These are phyloP conservation scores for Peromyscus californicus DNA, from an alignment of 2,113 vertebrate species.

Conservation along the genomic window DNA sequence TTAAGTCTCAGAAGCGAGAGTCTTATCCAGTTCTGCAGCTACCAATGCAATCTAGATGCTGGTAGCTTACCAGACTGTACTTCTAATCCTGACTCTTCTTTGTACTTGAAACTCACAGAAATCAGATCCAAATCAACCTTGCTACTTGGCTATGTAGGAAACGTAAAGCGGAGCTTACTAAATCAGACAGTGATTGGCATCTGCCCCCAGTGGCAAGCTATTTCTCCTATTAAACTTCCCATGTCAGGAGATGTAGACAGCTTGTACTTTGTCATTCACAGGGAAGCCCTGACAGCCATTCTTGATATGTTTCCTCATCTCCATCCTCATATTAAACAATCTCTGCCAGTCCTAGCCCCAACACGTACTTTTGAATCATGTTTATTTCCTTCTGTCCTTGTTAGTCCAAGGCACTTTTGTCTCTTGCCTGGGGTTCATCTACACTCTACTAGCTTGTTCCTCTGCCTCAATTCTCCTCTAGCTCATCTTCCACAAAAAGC, in stretches of 20 bases:
- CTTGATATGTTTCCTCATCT: background rate
- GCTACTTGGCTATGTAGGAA: background rate
- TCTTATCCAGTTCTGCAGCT: background rate
- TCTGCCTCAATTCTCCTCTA: background rate
- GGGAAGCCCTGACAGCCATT: background rate
- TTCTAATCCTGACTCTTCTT: background rate
- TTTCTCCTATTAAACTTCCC: background rate
- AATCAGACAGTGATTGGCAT: background rate
- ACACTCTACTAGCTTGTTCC: background rate
- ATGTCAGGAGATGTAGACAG: background rate
- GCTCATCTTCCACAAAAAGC: background rate
- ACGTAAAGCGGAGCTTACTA: background rate
- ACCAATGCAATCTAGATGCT: background rate
- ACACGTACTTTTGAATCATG: background rate
- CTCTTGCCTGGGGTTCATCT: background rate
- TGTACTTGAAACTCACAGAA: background rate
- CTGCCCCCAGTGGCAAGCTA: background rate
- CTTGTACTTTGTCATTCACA: background rate
- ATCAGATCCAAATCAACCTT: background rate
- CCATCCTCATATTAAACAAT: background rate
- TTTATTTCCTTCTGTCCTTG: background rate
- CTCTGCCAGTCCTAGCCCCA: background rate
- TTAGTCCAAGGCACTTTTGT: background rate
- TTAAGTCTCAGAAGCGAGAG: background rate
- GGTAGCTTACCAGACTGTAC: background rate